Evolutionary conservation across 2,797 vertebrate genomes (phyloP), one percentile per base, ranked within the genome.

Genomic region (Sebastes hubbsi): DNA sequence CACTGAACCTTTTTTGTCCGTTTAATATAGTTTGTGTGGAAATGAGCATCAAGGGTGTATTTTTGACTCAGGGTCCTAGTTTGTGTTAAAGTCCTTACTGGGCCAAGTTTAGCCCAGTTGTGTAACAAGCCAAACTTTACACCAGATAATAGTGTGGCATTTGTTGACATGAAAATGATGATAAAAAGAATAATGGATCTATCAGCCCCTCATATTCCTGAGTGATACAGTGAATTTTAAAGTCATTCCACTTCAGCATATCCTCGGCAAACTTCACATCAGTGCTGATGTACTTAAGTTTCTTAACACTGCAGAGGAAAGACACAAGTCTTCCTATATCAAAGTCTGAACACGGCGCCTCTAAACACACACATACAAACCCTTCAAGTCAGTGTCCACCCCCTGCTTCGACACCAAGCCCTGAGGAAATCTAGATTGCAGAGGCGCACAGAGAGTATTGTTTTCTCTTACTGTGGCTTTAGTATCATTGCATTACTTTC

Each of bases 391-490:
- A 24, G 69, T 75, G 72, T 83, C 78, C 63, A 73, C 80, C 83
- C 63, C 82, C 88, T 36, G 64, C 84, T 63, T 70, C 42, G 58
- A 78, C 79, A 54, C 30, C 54, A 27, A 81, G 73, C 87, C 86
- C 82, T 14, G 36, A 82, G 87, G 89, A 90, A 63, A 84, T 76
- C 34, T 76, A 67, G 81, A 88, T 77, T 14, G 7, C 77, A 74
- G 69, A 75, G 60, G 61, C 82, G 62, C 5, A 62, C 77, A 77
- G 73, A 83, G 86, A 85, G 75, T 66, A 79, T 86, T 88, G 82
- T 71, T 86, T 79, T 88, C 67, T 81, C 55, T 84, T 77, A 87
- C 64, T 78, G 64, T 34, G 59, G 78, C 72, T 87, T 89, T 56
- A 75, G 73, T 88, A 30, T 87, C 82, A 85, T 80, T 60, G 18